Conservation (phyloP, 1,140 invertebrate species). For the Drosophila novamexicana region DNA sequence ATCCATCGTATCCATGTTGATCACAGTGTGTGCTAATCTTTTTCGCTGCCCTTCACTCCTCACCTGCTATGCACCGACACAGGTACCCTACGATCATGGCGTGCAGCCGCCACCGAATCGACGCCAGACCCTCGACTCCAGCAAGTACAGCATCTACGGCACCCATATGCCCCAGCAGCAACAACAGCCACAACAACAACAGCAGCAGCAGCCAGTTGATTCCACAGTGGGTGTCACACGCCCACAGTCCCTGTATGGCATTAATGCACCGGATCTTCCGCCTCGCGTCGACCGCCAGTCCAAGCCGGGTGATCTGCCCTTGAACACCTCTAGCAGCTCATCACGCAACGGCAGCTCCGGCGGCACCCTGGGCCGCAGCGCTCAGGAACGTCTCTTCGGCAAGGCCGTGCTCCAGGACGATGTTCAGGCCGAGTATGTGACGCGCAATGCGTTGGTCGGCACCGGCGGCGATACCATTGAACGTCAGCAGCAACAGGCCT, state of each 20-base stretch:
- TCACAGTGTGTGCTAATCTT: conserved; percentile 61
- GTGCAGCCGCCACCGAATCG: conserved; percentile 66
- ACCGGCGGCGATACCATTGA: conserved; percentile 68
- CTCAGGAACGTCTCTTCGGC: conserved; percentile 85
- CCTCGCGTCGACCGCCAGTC: conserved; percentile 92
- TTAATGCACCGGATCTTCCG: conserved; percentile 90
- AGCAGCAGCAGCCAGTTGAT: conserved; percentile 43
- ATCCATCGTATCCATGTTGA: conserved; percentile 8
- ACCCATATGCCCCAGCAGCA: conserved; percentile 52
- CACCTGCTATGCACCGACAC: conserved; percentile 48
- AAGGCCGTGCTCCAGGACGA: conserved; percentile 77
- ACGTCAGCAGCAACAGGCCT: conserved; percentile 69
- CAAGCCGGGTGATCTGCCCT: conserved; percentile 87
- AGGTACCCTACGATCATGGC: conserved; percentile 81
- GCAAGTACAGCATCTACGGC: conserved; percentile 76
- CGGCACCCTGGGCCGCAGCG: conserved; percentile 85
- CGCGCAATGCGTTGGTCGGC: conserved; percentile 65
- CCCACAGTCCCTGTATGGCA: conserved; percentile 78
- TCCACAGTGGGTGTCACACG: conserved; percentile 42
- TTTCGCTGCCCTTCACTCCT: conserved; percentile 56
- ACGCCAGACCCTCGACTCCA: conserved; percentile 77
- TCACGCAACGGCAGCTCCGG: conserved; percentile 77
- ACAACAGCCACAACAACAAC: conserved; percentile 33
- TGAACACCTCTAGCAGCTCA: conserved; percentile 60
- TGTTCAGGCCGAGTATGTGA: conserved; percentile 81